These are phyloP conservation scores for Apostichopus parvimensis DNA, from an alignment of 35 echinoderm and acorn worm species.

Conservation along the genomic window DNA sequence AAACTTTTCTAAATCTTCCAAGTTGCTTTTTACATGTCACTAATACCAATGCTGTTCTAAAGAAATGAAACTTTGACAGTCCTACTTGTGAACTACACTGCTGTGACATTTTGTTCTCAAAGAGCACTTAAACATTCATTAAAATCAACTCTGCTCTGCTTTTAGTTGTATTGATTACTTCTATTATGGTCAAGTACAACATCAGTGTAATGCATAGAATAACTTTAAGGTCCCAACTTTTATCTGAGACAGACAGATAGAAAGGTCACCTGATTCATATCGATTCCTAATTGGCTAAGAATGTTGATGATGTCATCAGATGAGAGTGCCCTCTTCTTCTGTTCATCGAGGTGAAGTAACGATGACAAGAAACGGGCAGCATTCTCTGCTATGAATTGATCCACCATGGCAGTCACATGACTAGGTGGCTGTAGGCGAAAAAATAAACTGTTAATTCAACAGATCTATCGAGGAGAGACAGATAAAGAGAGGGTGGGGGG, in stretches of 20 bases:
- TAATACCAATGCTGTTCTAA: too few species aligned
- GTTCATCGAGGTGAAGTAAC: constrained; percentile 59
- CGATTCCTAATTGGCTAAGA: constrained; percentile 56
- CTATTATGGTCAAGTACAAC: too few species aligned
- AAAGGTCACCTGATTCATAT: constrained; percentile 68
- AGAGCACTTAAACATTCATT: too few species aligned
- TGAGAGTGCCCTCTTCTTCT: constrained; percentile 49
- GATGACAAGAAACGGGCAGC: constrained; percentile 51
- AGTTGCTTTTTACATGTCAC: too few species aligned
- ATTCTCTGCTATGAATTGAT: constrained; percentile 78
- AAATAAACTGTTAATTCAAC: too few species aligned
- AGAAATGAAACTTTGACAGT: too few species aligned
- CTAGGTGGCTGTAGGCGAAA: constrained; percentile 52
- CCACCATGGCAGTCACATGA: constrained; percentile 74
- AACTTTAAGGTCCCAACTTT: background rate
- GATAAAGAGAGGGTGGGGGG: background rate
- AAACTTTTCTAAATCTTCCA: too few species aligned
- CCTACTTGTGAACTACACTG: too few species aligned
- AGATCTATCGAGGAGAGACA: background rate
- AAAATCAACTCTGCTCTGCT: too few species aligned
- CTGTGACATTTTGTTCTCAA: too few species aligned
- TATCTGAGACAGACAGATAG: background rate
- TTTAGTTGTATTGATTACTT: too few species aligned
- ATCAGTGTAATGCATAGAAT: too few species aligned
- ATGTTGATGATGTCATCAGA: constrained; percentile 50